Evolutionary conservation across 2,888 invertebrate species (phyloP), one percentile per base, ranked within the genome.

Genomic region (Limulus polyphemus): DNA sequence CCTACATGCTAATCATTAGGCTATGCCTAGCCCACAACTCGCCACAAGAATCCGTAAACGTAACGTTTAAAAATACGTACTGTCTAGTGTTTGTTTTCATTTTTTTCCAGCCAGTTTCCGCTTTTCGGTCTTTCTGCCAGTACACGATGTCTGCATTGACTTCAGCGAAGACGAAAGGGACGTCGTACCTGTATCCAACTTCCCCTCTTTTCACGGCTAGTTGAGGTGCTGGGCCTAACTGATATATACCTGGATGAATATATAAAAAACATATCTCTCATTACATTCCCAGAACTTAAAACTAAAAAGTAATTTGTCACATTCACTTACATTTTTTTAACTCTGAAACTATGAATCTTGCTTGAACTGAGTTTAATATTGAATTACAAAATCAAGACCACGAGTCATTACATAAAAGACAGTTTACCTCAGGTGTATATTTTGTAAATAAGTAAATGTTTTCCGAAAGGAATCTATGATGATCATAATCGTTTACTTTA

Each of bases 111-210:
- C 65, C 65, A 0, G 61, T 60, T 47, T 61, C 61, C 5, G 59
- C 54, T 0, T 59, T 57, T 17, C 62, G 61, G 49, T 63, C 64
- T 9, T 62, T 49, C 11, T 64, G 57, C 75, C 75, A 77, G 64
- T 73, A 69, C 16, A 74, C 68, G 11, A 69, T 66, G 64, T 77
- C 76, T 5, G 76, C 76, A 62, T 77, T 77, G 7, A 77, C 75
- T 62, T 77, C 76, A 1, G 76, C 72, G 65, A 76, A 76, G 12
- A 76, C 64, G 66, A 77, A 75, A 2, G 69, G 68, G 9, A 70
- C 70, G 64, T 77, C 77, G 64, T 71, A 74, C 0, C 70, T 70
- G 47, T 74, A 65, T 48, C 70, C 70, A 9, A 76, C 72, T 46
- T 74, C 71, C 1, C 77, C 77, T 50, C 71, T 62, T 55, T 73